Conservation (phyloP, 2,113 vertebrate genomes). For the Odontophorus gujanensis region DNA sequence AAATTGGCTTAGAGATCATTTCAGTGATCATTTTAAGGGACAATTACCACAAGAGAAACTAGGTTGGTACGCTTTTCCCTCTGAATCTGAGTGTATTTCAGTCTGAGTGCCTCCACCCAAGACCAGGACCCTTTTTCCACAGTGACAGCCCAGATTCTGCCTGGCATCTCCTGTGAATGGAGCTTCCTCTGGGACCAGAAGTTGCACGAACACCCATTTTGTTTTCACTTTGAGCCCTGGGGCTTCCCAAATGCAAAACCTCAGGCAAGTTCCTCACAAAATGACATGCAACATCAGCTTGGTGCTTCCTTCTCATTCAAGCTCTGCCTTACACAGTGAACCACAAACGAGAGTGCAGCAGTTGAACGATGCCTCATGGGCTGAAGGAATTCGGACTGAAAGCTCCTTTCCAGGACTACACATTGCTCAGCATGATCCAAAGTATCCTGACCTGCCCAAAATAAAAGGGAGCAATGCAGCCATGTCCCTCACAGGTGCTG, state of each 20-base stretch:
- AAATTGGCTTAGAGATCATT: neutral
- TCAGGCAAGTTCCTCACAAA: slow-evolving; percentile 37
- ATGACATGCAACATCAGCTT: neutral
- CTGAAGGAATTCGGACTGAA: neutral
- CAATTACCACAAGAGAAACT: neutral
- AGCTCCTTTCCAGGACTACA: neutral
- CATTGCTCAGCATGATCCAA: neutral
- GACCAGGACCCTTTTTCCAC: neutral
- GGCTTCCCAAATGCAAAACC: slow-evolving; percentile 52
- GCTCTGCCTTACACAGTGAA: neutral
- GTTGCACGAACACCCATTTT: neutral
- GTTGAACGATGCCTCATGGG: neutral
- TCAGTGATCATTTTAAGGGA: neutral
- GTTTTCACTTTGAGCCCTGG: neutral
- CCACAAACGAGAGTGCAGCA: neutral
- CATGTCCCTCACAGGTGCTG: neutral
- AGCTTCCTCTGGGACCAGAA: neutral
- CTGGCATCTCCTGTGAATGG: neutral
- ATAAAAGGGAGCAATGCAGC: neutral
- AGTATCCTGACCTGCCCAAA: neutral
- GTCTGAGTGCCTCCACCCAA: neutral
- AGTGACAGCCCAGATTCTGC: neutral
- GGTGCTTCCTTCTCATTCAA: neutral
- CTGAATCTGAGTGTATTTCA: neutral
- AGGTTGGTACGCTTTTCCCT: neutral